A percentile compares a stretch with the other conserved stretches of the same genome.
Conservation (phyloP, 2,888 invertebrate species). For the Heliconius sara region DNA sequence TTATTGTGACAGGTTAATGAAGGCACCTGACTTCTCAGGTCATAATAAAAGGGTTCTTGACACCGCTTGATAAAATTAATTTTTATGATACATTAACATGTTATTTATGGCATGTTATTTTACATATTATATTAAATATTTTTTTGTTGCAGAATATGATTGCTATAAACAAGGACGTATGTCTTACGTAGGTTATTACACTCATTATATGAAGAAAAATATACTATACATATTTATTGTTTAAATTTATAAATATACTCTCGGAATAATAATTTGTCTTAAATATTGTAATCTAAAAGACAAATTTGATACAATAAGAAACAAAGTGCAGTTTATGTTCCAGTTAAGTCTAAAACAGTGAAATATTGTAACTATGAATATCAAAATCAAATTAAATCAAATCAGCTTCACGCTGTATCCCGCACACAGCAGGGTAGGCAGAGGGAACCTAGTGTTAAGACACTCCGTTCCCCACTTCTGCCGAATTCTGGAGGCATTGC, state of each 20-base stretch:
- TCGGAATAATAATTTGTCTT: no score
- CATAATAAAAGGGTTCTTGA: constrained; percentile 22
- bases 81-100: background rate
- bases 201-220: background rate
- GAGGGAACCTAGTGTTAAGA: no score
- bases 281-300: background rate
- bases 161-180: background rate
- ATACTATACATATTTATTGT: background rate
- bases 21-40: constrained; percentile 13
- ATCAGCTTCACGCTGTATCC: no score
- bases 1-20: constrained; percentile 12
- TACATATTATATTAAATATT: background rate
- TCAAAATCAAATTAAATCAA: no score
- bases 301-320: no score
- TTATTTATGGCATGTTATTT: constrained; percentile 6
- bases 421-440: no score
- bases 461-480: no score
- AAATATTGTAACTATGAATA: no score
- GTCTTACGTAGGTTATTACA: constrained; percentile 1
- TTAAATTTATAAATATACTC: background rate
- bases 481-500: no score
- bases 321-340: no score
- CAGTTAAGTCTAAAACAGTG: no score
- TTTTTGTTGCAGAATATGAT: background rate
- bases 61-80: background rate